Percentiles rank a stretch among this genome's conserved stretches.
Evolutionary conservation across 1,140 invertebrate species (phyloP).

Genomic region (Meloidogyne floridensis): DNA sequence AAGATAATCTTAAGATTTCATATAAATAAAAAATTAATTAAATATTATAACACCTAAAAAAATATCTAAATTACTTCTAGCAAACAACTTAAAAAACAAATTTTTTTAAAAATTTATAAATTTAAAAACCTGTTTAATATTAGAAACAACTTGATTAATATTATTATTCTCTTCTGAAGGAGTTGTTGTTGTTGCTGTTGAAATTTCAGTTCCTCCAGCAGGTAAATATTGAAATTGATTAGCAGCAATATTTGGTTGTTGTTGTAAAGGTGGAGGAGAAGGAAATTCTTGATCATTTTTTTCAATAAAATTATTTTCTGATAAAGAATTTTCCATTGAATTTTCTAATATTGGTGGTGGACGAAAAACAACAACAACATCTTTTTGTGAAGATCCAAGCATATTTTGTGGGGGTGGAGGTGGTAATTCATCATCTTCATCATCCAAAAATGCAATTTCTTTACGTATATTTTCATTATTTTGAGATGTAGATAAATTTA

Average conservation of each 20-base stretch:
- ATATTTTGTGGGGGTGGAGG: slow-evolving; percentile 43
- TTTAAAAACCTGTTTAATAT: not conserved
- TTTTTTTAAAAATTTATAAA: not conserved
- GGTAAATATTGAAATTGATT: slow-evolving; percentile 17
- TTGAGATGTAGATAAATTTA: not conserved
- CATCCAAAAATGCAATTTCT: slow-evolving; percentile 30
- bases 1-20: too few relatives aligned
- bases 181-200: not conserved
- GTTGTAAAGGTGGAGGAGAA: not conserved
- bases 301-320: slow-evolving; percentile 10
- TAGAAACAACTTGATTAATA: not conserved
- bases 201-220: slow-evolving; percentile 1
- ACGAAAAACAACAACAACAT: slow-evolving; percentile 14
- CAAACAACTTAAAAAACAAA: not conserved
- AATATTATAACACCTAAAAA: too few relatives aligned
- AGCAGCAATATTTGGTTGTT: not conserved
- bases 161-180: not conserved
- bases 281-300: not conserved
- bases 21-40: too few relatives aligned
- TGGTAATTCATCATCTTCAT: slow-evolving; percentile 48
- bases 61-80: too few relatives aligned
- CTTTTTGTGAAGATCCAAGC: not conserved
- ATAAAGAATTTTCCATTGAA: not conserved
- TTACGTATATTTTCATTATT: not conserved
- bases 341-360: slow-evolving; percentile 12